Conservation (phyloP, 2,797 vertebrate genomes). For the Prunella strophiata region DNA sequence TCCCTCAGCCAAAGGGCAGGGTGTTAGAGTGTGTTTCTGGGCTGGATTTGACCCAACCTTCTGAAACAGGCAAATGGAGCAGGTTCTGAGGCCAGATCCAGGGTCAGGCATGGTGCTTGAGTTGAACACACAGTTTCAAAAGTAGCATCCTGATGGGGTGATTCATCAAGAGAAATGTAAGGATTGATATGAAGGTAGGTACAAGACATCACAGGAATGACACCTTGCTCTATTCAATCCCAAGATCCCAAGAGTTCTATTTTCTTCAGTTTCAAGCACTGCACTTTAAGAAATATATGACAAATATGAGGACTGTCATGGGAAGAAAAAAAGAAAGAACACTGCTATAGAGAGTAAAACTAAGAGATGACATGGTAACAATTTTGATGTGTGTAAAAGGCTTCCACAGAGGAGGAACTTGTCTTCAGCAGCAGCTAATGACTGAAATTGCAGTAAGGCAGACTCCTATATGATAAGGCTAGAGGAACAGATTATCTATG, state of each 20-base stretch:
- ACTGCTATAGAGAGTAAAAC: background rate
- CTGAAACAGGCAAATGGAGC: background rate
- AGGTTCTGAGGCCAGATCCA: background rate
- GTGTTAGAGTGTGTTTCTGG: background rate
- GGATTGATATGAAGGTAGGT: background rate
- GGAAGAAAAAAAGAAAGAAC: background rate
- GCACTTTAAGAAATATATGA: background rate
- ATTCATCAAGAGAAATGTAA: background rate
- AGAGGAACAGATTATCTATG: background rate
- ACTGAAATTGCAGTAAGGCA: background rate
- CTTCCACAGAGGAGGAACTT: background rate
- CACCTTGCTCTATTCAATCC: background rate
- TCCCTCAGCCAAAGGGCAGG: background rate
- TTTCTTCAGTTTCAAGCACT: background rate
- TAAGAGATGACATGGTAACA: background rate
- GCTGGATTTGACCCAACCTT: background rate
- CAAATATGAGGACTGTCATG: background rate
- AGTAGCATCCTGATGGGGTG: background rate
- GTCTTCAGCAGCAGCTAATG: background rate
- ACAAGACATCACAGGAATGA: background rate
- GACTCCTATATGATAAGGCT: background rate
- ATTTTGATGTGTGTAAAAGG: background rate
- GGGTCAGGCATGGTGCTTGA: background rate
- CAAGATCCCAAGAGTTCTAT: background rate
- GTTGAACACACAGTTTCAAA: background rate